These are phyloP conservation scores for Tribolium freemani DNA, from an alignment of 2,888 invertebrate species.

Conservation along the genomic window DNA sequence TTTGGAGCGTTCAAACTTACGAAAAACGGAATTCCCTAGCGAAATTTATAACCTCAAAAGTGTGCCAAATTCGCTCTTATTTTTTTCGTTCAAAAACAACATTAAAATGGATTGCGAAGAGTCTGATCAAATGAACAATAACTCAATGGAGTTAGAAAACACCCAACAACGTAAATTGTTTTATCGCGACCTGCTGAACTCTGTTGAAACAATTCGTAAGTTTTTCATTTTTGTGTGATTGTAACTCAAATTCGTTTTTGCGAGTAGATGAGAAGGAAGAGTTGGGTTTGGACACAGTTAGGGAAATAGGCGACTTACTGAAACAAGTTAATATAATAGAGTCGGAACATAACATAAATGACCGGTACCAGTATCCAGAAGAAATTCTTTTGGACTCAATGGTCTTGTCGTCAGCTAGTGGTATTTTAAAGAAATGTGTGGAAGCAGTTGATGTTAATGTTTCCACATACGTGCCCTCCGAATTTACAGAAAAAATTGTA, in stretches of 20 bases:
- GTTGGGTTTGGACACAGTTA: conserved; percentile 53
- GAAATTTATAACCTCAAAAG: too few relatives aligned
- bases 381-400: conserved; percentile 63
- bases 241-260: not conserved
- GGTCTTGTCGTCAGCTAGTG: conserved; percentile 61
- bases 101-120: not conserved
- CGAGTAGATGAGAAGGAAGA: conserved; percentile 53
- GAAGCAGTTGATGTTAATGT: conserved; percentile 64
- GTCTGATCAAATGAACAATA: not conserved
- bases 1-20: too few relatives aligned
- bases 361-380: conserved; percentile 61
- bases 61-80: too few relatives aligned
- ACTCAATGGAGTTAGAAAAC: not conserved
- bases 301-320: conserved; percentile 58
- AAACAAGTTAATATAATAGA: conserved; percentile 58
- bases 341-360: conserved; percentile 56
- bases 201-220: conserved; percentile 45
- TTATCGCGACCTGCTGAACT: conserved; percentile 41
- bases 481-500: conserved; percentile 70
- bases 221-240: not conserved
- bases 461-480: conserved; percentile 69
- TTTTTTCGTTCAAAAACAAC: not conserved
- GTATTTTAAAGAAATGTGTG: conserved; percentile 60
- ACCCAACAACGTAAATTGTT: conserved; percentile 31
- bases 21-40: too few relatives aligned